These are phyloP conservation scores for Sebastes jordani DNA, from an alignment of 2,797 vertebrate genomes.

Conservation along the genomic window DNA sequence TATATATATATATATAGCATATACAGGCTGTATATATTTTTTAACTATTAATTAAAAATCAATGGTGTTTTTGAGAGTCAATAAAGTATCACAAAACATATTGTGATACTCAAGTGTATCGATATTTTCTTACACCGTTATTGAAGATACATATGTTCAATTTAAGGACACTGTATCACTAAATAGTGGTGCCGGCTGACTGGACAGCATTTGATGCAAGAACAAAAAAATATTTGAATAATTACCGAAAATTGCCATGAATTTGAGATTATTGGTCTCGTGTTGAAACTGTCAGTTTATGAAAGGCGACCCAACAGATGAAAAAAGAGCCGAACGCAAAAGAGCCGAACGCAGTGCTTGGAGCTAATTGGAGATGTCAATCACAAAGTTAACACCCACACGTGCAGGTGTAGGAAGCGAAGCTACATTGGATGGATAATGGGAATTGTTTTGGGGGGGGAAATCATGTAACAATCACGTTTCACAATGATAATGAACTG, in stretches of 20 bases:
- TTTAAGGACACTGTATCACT: background rate
- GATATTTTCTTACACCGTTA: too few species aligned
- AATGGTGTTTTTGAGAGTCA: too few species aligned
- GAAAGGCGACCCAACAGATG: constrained; percentile 1
- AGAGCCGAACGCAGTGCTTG: background rate
- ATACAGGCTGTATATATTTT: too few species aligned
- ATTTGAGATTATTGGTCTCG: background rate
- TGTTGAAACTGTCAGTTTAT: background rate
- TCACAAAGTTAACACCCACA: background rate
- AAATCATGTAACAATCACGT: background rate
- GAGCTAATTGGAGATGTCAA: background rate
- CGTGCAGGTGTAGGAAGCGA: background rate
- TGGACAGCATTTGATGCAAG: background rate
- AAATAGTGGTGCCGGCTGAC: background rate
- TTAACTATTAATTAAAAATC: too few species aligned
- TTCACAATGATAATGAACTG: background rate
- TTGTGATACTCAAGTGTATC: too few species aligned
- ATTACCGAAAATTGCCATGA: background rate
- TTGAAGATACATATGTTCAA: too few species aligned
- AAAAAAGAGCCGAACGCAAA: background rate
- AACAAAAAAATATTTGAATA: background rate
- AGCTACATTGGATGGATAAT: background rate
- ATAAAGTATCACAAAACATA: too few species aligned
- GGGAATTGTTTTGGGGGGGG: background rate
- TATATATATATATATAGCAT: too few species aligned